A percentile compares a stretch with the other conserved stretches of the same genome.
phyloP scores from a whole-genome alignment of 2,797 vertebrate species.

The Phoeniculus purpureus region DNA sequence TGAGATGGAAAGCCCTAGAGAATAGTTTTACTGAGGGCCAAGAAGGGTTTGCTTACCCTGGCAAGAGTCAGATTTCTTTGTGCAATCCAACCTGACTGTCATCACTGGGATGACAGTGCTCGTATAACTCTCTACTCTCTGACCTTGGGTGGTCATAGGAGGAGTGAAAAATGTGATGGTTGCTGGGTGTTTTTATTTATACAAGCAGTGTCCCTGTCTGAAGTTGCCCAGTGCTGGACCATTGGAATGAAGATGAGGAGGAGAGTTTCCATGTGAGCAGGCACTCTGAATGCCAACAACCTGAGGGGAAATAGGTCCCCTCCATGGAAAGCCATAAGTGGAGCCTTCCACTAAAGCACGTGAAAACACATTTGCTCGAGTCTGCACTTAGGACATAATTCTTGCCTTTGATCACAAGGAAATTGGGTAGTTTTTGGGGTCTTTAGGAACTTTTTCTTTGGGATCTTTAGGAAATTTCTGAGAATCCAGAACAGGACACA shows the following conservation, averaged over 20 bases:
- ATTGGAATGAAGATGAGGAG: not conserved
- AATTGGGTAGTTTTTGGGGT: not conserved
- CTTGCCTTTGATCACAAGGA: not conserved
- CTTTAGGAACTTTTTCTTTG: not conserved
- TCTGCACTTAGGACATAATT: not conserved
- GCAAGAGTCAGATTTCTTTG: not conserved
- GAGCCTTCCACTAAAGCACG: not conserved
- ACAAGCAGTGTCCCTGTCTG: not conserved
- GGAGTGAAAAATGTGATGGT: not conserved
- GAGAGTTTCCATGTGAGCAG: not conserved
- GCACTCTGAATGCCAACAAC: not conserved
- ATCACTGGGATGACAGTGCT: not conserved
- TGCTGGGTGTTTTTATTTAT: not conserved
- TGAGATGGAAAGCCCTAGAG: not conserved
- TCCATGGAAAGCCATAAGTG: not conserved
- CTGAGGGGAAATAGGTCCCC: not conserved
- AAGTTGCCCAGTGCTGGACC: not conserved
- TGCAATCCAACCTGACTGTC: not conserved
- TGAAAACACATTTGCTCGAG: not conserved
- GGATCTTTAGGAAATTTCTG: not conserved
- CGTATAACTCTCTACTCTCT: not conserved
- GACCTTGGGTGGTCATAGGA: not conserved
- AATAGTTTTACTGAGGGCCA: not conserved
- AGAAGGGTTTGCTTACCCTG: not conserved
- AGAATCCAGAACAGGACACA: not conserved